Base-by-base conservation (phyloP, 2,113 vertebrate species). In the Pelvicachromis taeniatus region DNA sequence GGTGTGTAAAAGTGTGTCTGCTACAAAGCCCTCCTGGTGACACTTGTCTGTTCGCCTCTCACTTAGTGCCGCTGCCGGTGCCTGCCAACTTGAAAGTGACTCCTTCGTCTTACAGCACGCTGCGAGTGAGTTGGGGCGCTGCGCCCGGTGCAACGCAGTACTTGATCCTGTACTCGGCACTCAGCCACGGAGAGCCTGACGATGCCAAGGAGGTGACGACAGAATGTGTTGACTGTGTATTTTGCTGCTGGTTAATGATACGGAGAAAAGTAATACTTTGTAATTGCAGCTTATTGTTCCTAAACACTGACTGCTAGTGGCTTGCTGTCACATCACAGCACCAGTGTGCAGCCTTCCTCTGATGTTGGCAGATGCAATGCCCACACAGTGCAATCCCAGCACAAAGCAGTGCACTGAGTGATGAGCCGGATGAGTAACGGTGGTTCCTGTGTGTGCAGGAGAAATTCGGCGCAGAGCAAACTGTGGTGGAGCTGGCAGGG, bases 121-220 rank as follows among this genome's bases (percentile, higher is more conserved):
- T 99, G 75, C 92, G 82, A 54, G 96, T 98, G 56, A 96, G 94
- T 56, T 99, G 98, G 98, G 93, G 89, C 19, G 92, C 96, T 17
- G 94, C 95, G 0, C 85, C 95, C 0, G 97, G 96, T 23, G 97
- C 97, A 10, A 96, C 97, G 0, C 96, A 97, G 82, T 99, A 99
- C 95, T 95, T 99, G 95, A 95, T 98, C 63, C 96, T 96, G 42
- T 99, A 96, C 88, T 97, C 97, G 0, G 91, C 93, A 9, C 96
- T 96, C 9, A 94, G 84, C 83, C 85, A 96, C 4, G 96, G 96
- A 3, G 91, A 95, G 0, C 96, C 96, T 3, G 95, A 96, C 17
- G 96, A 96, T 17, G 96, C 96, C 65, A 95, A 93, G 81, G 96
- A 97, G 94, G 96, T 96, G 75, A 91, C 95, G 65, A 87, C 91